Evolutionary conservation across 2,113 vertebrate genomes (phyloP).

Genomic region (Prolemur simus): DNA sequence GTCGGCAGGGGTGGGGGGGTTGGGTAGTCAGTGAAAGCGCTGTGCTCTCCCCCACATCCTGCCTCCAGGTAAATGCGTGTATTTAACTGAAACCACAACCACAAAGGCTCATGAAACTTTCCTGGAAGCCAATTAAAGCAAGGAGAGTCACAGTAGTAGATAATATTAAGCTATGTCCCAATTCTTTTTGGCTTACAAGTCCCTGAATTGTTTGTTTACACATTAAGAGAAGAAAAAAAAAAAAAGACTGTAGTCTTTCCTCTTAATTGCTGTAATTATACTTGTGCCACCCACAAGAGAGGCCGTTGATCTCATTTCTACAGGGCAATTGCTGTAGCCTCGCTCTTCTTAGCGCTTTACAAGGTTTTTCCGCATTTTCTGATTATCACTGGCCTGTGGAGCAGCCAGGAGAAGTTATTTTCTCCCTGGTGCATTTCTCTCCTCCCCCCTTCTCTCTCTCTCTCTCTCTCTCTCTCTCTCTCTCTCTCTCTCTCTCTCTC

Average conservation of each 20-base stretch:
- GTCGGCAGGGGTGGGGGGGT: background rate
- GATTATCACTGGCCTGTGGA: conserved; percentile 63
- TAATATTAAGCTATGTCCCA: conserved; percentile 51
- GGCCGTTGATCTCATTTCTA: conserved; percentile 57
- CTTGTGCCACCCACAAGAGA: conserved; percentile 51
- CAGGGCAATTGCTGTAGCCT: conserved; percentile 51
- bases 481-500: no score
- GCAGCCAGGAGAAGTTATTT: conserved; percentile 63
- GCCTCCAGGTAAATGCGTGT: conserved; percentile 53
- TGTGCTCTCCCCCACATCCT: background rate
- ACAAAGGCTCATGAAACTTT: conserved; percentile 49
- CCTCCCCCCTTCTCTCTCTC: no score
- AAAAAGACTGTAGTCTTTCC: conserved; percentile 28
- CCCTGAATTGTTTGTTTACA: conserved; percentile 71
- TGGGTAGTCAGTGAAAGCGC: background rate
- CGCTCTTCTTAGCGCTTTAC: conserved; percentile 36
- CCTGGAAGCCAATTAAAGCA: conserved; percentile 72
- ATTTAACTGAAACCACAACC: conserved; percentile 57
- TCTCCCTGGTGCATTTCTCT: background rate
- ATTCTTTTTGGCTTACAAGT: conserved; percentile 59
- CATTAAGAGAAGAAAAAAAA: conserved; percentile 52
- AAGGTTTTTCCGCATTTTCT: conserved; percentile 71
- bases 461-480: rapidly evolving
- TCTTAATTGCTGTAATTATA: conserved; percentile 69
- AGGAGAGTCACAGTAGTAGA: conserved; percentile 50